Conservation (phyloP, 2,888 invertebrate genomes). For the Pollenia amentaria region DNA sequence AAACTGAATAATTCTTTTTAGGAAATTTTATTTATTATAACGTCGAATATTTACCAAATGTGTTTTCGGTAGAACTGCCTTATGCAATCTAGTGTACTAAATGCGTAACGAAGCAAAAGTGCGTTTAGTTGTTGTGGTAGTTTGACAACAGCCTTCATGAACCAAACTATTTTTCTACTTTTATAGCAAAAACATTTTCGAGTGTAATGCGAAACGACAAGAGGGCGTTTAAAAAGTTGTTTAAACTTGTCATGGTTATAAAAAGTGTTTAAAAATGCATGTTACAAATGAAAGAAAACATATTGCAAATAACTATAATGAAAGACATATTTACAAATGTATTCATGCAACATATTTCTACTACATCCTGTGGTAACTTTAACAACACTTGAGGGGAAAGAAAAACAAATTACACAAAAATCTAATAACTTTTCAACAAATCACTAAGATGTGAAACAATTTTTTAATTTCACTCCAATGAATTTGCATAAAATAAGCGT, state of each 20-base stretch:
- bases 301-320: slow-evolving; percentile 23
- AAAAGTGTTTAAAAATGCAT: slow-evolving; percentile 54
- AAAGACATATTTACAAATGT: slow-evolving; percentile 15
- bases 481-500: slow-evolving; percentile 59
- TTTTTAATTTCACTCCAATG: slow-evolving; percentile 21
- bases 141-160: slow-evolving; percentile 20
- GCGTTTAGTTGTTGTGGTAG: slow-evolving; percentile 65
- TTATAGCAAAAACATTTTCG: slow-evolving; percentile 4
- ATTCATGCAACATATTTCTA: neutral
- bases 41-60: neutral
- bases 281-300: slow-evolving; percentile 26
- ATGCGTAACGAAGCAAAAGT: slow-evolving; percentile 71
- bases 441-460: slow-evolving; percentile 25
- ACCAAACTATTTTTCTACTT: neutral
- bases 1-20: too few species aligned
- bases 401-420: slow-evolving; percentile 10
- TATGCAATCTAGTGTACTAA: slow-evolving; percentile 50
- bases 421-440: slow-evolving; percentile 48
- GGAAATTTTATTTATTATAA: too few species aligned
- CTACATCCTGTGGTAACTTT: slow-evolving; percentile 1
- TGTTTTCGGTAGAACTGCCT: too few species aligned
- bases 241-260: slow-evolving; percentile 52
- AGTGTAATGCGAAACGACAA: slow-evolving; percentile 27
- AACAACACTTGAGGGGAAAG: neutral
- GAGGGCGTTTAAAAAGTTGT: slow-evolving; percentile 18